A percentile compares a stretch with the other conserved stretches of the same genome.
Conservation (phyloP, 2,113 vertebrate species). For the Python bivittatus region DNA sequence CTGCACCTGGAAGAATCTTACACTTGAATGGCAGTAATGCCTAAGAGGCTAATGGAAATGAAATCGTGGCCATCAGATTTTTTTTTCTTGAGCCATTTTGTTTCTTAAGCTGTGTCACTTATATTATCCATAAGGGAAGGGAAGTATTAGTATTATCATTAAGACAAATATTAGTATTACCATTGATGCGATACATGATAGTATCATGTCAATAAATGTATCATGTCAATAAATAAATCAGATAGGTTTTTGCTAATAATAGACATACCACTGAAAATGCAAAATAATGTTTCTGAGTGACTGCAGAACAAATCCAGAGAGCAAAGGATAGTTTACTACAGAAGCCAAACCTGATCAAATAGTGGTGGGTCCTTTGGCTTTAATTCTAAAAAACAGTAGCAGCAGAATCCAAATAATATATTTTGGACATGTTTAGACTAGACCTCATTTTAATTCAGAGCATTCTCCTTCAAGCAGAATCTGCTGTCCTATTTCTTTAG, state of each 20-base stretch:
- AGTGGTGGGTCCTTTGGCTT: not conserved
- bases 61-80: not conserved
- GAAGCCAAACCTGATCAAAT: not conserved
- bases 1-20: not conserved
- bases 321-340: not conserved
- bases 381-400: not conserved
- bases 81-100: not conserved
- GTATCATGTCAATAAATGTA: not conserved
- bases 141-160: not conserved
- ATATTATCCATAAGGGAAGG: no score
- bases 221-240: not conserved
- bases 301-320: not conserved
- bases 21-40: not conserved
- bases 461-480: not conserved
- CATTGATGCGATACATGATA: not conserved
- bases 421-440: not conserved
- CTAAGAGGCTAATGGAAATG: not conserved
- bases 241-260: not conserved
- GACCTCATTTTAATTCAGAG: not conserved
- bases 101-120: not conserved
- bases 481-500: not conserved
- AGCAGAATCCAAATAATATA: not conserved
- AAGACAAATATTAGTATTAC: not conserved
- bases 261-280: not conserved
- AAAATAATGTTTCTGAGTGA: not conserved